Evolutionary conservation across 2,113 vertebrate genomes (phyloP), one percentile per base, ranked within the genome.

Genomic region (Rynchops niger): DNA sequence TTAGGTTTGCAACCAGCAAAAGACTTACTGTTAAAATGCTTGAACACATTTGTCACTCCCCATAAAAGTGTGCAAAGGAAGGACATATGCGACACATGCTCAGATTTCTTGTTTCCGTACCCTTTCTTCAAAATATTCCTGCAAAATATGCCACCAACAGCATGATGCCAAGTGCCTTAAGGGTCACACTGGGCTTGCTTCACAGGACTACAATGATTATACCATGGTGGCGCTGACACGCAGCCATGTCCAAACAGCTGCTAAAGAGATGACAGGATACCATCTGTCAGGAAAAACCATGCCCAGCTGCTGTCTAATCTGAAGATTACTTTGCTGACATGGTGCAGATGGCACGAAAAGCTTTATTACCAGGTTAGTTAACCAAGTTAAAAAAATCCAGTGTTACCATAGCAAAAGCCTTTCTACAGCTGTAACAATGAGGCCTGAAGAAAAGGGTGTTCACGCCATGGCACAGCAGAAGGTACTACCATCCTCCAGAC

Each of bases 191-290:
- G 95, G 90, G 88, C 90, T 95, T 76, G 66, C 95, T 97, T 96
- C 95, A 95, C 67, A 90, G 92, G 69, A 93, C 9, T 93, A 95
- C 94, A 97, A 42, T 92, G 94, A 96, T 95, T 94, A 89, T 96
- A 97, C 96, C 95, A 90, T 65, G 85, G 69, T 90, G 78, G 94
- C 69, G 56, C 45, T 97, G 97, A 97, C 93, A 97, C 50, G 71
- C 74, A 88, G 93, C 97, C 97, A 96, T 56, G 93, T 97, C 84
- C 95, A 95, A 96, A 95, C 90, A 98, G 98, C 95, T 98, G 97
- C 92, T 71, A 91, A 97, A 90, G 95, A 97, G 86, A 98, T 97
- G 97, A 96, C 93, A 96, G 96, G 80, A 97, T 74, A 43, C 97
- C 98, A 98, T 98, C 97, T 98, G 97, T 97, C 95, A 96, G 90